Evolutionary conservation across 2,888 invertebrate species (phyloP), one percentile per base, ranked within the genome.

Genomic region (Pandemis corylana): DNA sequence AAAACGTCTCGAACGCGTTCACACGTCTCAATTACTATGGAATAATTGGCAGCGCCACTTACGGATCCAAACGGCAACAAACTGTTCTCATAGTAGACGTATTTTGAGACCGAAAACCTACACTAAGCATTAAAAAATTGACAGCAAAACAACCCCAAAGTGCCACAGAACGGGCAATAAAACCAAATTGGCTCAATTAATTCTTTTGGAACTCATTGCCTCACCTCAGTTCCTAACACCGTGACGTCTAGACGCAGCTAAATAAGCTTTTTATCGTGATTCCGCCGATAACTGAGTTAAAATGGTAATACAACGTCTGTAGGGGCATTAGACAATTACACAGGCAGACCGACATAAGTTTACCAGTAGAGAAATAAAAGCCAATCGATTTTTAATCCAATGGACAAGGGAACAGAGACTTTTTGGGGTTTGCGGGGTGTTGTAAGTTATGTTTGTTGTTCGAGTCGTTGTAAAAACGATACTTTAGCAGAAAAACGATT

Each of bases 191-290:
- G 56, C 62, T 49, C 72, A 44, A 51, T 62, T 72, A 72, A 72
- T 72, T 72, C 51, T 49, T 66, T 42, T 68, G 12, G 49, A 67
- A 68, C 67, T 69, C 68, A 73, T 74, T 74, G 74, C 68, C 63
- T 68, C 68, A 73, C 69, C 72, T 72, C 63, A 28, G 63, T 64
- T 28, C 84, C 83, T 80, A 80, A 20, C 82, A 84, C 86, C 84
- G 85, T 87, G 83, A 87, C 87, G 91, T 90, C 92, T 92, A 92
- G 92, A 90, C 92, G 88, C 83, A 87, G 83, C 87, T 87, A 85
- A 90, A 90, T 87, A 85, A 88, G 85, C 81, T 86, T 85, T 88
- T 89, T 89, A 82, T 85, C 83, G 81, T 86, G 84, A 90, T 90
- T 87, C 88, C 87, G 83, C 83, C 86, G 85, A 87, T 88, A 89